Evolutionary conservation across 2,888 invertebrate genomes (phyloP).

Genomic region (Subacronicta megacephala): DNA sequence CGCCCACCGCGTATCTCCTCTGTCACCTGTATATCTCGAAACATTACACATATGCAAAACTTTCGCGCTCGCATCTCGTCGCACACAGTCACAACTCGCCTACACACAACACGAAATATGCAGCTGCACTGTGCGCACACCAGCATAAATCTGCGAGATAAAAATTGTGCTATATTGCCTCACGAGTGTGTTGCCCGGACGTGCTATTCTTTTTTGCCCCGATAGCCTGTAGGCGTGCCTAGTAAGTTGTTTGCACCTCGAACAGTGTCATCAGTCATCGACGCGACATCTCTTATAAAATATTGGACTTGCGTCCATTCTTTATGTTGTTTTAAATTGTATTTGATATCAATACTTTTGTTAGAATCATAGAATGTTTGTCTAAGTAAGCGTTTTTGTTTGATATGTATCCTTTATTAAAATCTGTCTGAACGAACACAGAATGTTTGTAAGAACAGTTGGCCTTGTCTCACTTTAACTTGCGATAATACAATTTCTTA

Average conservation of each 20-base stretch:
- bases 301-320: slow-evolving; percentile 66
- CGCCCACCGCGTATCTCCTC: slow-evolving; percentile 87
- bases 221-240: slow-evolving; percentile 87
- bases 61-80: slow-evolving; percentile 82
- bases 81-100: slow-evolving; percentile 66
- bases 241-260: slow-evolving; percentile 87
- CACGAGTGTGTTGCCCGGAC: slow-evolving; percentile 71
- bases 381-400: slow-evolving; percentile 29
- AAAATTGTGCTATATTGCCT: slow-evolving; percentile 86
- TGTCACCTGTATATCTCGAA: slow-evolving; percentile 90
- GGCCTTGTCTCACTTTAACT: slow-evolving; percentile 15
- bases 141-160: slow-evolving; percentile 88
- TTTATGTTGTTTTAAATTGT: slow-evolving; percentile 60
- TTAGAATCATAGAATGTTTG: slow-evolving; percentile 22
- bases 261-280: slow-evolving; percentile 83
- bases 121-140: slow-evolving; percentile 67
- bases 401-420: slow-evolving; percentile 28
- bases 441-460: slow-evolving; percentile 17
- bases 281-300: slow-evolving; percentile 69
- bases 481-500: slow-evolving; percentile 20
- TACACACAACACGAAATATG: slow-evolving; percentile 52
- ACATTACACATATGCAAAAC: slow-evolving; percentile 90
- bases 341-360: slow-evolving; percentile 52
- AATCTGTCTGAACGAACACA: slow-evolving; percentile 8
- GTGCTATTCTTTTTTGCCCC: slow-evolving; percentile 78